Conservation (phyloP, 2,797 vertebrate species). For the Silurus aristotelis region DNA sequence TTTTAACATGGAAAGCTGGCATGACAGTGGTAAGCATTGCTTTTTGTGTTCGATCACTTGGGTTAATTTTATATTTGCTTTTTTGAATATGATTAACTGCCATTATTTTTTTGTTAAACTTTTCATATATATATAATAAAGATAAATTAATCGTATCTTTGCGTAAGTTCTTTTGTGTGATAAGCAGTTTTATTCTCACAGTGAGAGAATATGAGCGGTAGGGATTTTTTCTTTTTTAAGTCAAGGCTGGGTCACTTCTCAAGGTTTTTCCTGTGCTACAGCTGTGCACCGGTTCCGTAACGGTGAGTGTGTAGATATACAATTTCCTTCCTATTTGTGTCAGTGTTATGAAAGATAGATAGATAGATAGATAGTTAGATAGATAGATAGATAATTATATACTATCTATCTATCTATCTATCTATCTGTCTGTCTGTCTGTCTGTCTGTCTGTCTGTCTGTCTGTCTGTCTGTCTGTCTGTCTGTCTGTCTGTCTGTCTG, state of each 20-base stretch:
- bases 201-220: background rate
- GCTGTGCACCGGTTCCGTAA: background rate
- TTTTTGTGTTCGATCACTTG: background rate
- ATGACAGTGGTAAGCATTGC: background rate
- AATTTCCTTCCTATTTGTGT: too few species aligned
- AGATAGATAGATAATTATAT: too few species aligned
- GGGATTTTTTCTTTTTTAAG: background rate
- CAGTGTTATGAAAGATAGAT: too few species aligned
- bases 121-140: conserved; percentile 29
- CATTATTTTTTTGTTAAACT: background rate
- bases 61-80: background rate
- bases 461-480: too few species aligned
- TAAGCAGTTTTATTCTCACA: background rate
- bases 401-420: too few species aligned
- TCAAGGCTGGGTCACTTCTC: background rate
- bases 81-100: background rate
- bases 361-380: too few species aligned
- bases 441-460: too few species aligned
- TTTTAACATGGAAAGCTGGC: background rate
- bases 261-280: conserved; percentile 7
- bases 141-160: background rate
- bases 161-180: background rate
- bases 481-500: too few species aligned
- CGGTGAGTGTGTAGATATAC: too few species aligned
- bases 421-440: too few species aligned